Evolutionary conservation across 2,797 vertebrate genomes (phyloP), one percentile per base, ranked within the genome.

Genomic region (Neostethus bicornis): DNA sequence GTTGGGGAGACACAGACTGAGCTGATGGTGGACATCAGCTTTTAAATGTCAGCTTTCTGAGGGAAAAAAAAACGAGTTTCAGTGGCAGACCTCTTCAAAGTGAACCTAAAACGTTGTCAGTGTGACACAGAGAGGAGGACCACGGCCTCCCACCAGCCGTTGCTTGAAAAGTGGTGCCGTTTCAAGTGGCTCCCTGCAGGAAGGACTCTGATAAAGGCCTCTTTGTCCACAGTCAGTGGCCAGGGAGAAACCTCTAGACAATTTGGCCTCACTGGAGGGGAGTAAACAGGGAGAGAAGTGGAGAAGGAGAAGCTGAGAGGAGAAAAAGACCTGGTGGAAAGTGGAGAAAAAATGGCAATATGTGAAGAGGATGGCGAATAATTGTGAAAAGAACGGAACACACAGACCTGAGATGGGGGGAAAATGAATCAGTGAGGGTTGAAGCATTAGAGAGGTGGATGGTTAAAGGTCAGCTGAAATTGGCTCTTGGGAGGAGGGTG

Each of bases 381-480:
- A 31, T 4, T 25, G 41, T 26, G 32, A 42, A 51, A 46, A 53
- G 44, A 55, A 44, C 55, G 20, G 57, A 51, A 46, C 28, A 19
- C 58, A 65, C 29, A 55, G 54, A n/a, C 19, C 45, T 51, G 51
- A 61, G 17, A 11, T 61, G 46, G 17, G 34, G 37, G 51, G 46
- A 19, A 39, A 61, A 32, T 32, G 39, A 59, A 20, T 51, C 7
- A 29, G 19, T 35, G 34, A 38, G 23, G 24, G 64, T 19, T 47
- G 52, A 37, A 42, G 65, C 66, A 59, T 51, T 4, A 17, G 67
- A 47, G 69, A 66, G 70, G 52, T 64, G 49, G 68, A 60, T 66
- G 72, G 73, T 13, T 53, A 86, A 89, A 89, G 84, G 85, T 89
- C 85, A 79, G 34, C 73, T 73, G 78, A 83, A 81, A 85, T 84